phyloP scores from a whole-genome alignment of 2,113 vertebrate genomes.

The Panthera leo region DNA sequence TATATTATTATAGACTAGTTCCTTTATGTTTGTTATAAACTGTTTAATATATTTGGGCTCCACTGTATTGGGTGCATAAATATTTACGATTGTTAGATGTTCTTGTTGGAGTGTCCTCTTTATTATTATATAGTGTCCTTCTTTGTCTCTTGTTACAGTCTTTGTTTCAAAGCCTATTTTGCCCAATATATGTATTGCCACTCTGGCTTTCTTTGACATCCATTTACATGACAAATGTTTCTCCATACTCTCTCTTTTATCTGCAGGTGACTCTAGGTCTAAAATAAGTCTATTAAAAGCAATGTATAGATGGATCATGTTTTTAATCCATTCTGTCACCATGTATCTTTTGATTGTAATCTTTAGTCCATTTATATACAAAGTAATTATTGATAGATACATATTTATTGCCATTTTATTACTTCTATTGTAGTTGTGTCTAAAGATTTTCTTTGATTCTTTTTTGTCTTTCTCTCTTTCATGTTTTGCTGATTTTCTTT shows the following conservation, averaged over 20 bases:
- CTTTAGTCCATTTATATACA: neutral
- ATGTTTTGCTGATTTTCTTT: neutral
- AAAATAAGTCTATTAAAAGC: neutral
- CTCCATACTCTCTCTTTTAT: neutral
- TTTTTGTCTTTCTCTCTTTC: neutral
- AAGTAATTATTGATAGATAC: neutral
- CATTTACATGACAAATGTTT: neutral
- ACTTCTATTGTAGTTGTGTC: neutral
- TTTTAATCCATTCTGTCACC: neutral
- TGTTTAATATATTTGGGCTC: neutral
- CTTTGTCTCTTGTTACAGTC: neutral
- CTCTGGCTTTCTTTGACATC: neutral
- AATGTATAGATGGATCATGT: neutral
- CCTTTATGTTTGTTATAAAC: neutral
- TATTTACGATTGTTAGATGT: neutral
- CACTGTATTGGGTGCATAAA: neutral
- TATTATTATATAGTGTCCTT: neutral
- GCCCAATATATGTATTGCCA: neutral
- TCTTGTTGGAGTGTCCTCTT: neutral
- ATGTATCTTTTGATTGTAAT: neutral
- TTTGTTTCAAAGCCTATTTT: neutral
- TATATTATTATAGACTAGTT: neutral
- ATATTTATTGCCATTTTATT: neutral
- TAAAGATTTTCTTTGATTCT: neutral
- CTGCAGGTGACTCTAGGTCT: neutral